Evolutionary conservation across 2,888 invertebrate genomes (phyloP).

Genomic region (Reticulitermes lucifugus): DNA sequence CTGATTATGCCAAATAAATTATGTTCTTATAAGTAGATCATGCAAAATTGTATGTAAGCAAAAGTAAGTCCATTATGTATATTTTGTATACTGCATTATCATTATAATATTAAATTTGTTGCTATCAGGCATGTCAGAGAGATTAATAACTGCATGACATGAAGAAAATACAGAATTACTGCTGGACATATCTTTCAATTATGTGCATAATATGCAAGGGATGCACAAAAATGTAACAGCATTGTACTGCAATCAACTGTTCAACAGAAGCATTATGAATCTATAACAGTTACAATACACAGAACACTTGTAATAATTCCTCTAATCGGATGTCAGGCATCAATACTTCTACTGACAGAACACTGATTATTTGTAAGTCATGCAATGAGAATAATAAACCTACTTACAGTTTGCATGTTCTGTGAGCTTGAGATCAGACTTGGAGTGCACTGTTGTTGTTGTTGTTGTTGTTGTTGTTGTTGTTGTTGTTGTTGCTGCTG

Average conservation of each 20-base stretch:
- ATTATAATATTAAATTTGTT: too few species aligned
- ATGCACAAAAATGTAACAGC: neutral
- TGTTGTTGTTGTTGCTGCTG: conserved; percentile 55
- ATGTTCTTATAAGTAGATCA: too few species aligned
- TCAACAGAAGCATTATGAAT: neutral
- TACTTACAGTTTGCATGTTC: conserved; percentile 54
- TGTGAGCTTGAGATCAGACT: conserved; percentile 55
- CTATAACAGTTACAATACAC: neutral
- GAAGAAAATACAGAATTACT: too few species aligned
- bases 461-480: conserved; percentile 53
- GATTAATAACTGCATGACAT: too few species aligned
- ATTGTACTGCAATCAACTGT: neutral
- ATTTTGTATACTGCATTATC: too few species aligned
- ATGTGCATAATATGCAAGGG: neutral
- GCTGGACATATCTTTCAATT: too few species aligned
- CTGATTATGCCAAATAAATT: too few species aligned
- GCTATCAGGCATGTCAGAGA: too few species aligned
- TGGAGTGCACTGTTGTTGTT: conserved; percentile 55
- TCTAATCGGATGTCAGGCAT: neutral
- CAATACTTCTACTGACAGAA: neutral
- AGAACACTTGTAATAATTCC: neutral
- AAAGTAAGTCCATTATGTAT: too few species aligned
- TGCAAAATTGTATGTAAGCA: too few species aligned
- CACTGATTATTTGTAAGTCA: neutral
- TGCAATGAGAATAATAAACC: neutral